These are phyloP conservation scores for Rhynchophorus ferrugineus DNA, from an alignment of 1,140 invertebrate genomes.

Conservation along the genomic window DNA sequence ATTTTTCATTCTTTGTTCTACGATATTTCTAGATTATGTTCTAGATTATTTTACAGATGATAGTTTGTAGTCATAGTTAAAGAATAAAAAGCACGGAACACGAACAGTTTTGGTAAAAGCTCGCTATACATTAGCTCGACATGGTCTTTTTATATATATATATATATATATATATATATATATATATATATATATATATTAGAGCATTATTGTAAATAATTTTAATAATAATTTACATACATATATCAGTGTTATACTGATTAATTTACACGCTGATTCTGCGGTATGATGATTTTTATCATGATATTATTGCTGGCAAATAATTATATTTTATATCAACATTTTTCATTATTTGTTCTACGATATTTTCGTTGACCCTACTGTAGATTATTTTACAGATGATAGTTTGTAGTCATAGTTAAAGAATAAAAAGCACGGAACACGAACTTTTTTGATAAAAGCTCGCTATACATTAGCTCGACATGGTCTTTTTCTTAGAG, in stretches of 20 bases:
- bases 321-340: no score
- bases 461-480: conserved; percentile 13
- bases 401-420: no score
- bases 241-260: no score
- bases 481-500: conserved; percentile 26
- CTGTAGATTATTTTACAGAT: neutral
- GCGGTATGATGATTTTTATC: no score
- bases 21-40: neutral
- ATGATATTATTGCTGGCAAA: no score
- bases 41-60: neutral
- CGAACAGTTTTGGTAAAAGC: conserved; percentile 7
- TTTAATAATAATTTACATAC: no score
- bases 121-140: conserved; percentile 17
- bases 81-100: neutral
- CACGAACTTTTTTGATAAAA: conserved; percentile 8
- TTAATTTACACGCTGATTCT: no score
- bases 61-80: no score
- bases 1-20: neutral
- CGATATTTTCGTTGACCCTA: neutral
- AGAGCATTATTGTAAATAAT: no score
- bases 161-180: no score
- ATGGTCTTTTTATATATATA: conserved; percentile 26
- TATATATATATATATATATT: no score
- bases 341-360: neutral
- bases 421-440: neutral